phyloP scores from a whole-genome alignment of 2,797 vertebrate genomes.

The Limosa lapponica region DNA sequence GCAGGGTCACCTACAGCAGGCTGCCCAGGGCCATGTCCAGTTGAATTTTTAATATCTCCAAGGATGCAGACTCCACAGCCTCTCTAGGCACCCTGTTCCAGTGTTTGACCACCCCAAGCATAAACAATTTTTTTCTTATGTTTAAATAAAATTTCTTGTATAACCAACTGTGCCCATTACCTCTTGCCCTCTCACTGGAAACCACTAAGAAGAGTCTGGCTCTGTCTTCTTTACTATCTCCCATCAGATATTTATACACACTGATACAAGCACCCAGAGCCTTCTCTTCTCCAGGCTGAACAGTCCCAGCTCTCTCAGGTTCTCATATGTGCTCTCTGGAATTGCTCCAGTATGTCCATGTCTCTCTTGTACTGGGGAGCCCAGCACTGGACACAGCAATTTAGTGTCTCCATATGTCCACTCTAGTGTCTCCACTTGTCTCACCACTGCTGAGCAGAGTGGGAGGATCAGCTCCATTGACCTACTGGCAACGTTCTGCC shows the following conservation, averaged over 20 bases:
- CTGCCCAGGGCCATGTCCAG: background rate
- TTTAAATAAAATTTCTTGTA: background rate
- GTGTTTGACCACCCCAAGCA: background rate
- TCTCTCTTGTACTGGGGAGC: background rate
- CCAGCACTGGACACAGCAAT: background rate
- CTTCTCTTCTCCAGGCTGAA: background rate
- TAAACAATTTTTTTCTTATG: background rate
- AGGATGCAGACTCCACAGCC: background rate
- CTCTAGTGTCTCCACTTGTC: background rate
- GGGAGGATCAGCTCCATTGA: background rate
- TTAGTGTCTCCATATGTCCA: background rate
- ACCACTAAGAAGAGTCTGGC: background rate
- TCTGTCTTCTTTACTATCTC: background rate
- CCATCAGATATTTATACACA: background rate
- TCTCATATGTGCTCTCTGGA: background rate
- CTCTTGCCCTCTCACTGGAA: background rate
- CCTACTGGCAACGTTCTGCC: background rate
- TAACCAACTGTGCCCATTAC: background rate
- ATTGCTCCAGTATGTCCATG: accelerated
- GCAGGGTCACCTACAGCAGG: background rate
- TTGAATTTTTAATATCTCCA: background rate
- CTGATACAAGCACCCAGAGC: background rate
- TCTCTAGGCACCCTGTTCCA: background rate
- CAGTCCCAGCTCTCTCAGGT: background rate
- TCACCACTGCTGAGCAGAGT: background rate